These are phyloP conservation scores for Rachycentron canadum DNA, from an alignment of 2,797 vertebrate genomes.

Conservation along the genomic window DNA sequence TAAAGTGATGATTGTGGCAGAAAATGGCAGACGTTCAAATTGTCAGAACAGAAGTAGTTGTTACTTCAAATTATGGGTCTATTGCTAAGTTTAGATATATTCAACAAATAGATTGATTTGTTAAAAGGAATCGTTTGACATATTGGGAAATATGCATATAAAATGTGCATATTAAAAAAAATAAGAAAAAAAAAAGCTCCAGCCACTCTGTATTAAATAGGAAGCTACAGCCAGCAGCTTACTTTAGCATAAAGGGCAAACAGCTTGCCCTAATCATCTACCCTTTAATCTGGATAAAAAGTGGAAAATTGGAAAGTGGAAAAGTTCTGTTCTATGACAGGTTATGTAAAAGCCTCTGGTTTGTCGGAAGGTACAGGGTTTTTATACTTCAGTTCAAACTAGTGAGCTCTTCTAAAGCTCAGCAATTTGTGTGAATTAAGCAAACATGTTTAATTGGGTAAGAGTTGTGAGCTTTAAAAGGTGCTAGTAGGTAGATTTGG, in stretches of 20 bases:
- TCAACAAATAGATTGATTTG: too few relatives aligned
- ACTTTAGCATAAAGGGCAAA: neutral
- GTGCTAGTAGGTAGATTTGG: neutral
- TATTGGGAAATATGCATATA: too few relatives aligned
- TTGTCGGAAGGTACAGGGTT: too few relatives aligned
- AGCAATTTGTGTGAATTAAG: neutral
- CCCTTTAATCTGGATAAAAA: neutral
- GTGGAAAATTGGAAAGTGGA: too few relatives aligned
- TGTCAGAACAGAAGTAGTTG: neutral
- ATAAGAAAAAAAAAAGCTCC: neutral
- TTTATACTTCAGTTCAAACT: too few relatives aligned
- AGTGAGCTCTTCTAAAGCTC: neutral
- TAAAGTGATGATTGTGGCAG: neutral
- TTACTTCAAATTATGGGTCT: neutral
- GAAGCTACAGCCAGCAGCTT: neutral
- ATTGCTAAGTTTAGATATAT: neutral
- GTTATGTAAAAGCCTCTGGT: too few relatives aligned
- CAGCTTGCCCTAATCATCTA: neutral
- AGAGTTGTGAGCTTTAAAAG: neutral
- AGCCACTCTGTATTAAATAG: neutral
- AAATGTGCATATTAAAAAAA: too few relatives aligned
- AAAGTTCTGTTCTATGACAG: too few relatives aligned
- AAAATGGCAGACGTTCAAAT: slow-evolving; percentile 5
- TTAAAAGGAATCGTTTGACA: too few relatives aligned
- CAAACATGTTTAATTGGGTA: neutral